Evolutionary conservation across 1,140 invertebrate genomes (phyloP), one percentile per base, ranked within the genome.

Genomic region (Anastrepha obliqua): DNA sequence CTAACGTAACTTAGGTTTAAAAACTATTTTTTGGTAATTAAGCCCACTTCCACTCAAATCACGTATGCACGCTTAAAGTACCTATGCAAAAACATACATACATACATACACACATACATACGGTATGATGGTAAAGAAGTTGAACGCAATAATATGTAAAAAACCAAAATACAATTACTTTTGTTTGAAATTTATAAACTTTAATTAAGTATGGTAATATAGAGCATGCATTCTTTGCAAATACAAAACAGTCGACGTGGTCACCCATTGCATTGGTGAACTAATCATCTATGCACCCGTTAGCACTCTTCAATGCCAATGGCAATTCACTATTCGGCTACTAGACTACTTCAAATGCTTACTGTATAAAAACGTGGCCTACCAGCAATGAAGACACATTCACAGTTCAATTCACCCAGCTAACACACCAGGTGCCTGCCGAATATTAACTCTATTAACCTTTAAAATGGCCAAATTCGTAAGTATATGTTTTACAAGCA

Each of bases 401-500:
- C 60, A 74, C 67, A 74, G 44, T 17, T 47, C 42, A 74, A 39
- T 86, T 86, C 39, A 39, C 39, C 62, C 2, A 64, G 39, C 85
- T 62, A 64, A 44, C 85, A 9, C 20, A 59, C 7, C 59, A 86
- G 62, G 55, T 13, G 5, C 58, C 51, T 58, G 9, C 15, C n/a
- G 60, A 86, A 60, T 11, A 86, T 3, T 17, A 86, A 62, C 11
- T 11, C 44, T 59, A 60, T 39, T n/a, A 60, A 86, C 6, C 15
- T 81, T 85, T 2, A 87, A 87, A 87, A 87, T 87, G 87, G 55
- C 58, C 39, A 87, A 87, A 87, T 85, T 78, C 70, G 87, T 87
- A 87, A 87, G 87, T 70, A 70, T 60, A 59, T 51, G 44, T 5
- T 29, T 55, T 2, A 55, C 6, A 11, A 8, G 6, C 51, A 55